Evolutionary conservation across 2,797 vertebrate genomes (phyloP), one percentile per base, ranked within the genome.

Genomic region (Crypturellus tataupa): DNA sequence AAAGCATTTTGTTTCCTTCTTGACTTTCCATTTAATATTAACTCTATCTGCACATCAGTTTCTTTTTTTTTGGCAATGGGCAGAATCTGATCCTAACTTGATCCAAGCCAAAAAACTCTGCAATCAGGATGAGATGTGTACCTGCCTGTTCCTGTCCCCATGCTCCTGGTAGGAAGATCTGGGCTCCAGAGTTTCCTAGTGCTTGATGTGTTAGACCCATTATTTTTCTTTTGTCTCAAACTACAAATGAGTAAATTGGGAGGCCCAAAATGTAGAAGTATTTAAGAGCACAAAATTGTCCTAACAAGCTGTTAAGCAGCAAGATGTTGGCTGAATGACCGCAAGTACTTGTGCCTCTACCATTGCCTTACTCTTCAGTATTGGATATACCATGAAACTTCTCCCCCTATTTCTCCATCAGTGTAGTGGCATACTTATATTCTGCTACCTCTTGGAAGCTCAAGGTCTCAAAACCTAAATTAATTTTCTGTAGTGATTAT

Each of bases 21-120:
- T 89, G 64, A 44, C 70, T 92, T 93, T 87, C 68, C 58, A 21
- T 93, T 95, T 90, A 95, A 79, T 92, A 94, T 95, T 92, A 92
- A 90, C 92, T 91, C 49, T 87, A 42, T 79, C 59, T 87, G 11
- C 67, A 11, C 62, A 80, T 21, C 31, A 27, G 37, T 80, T 85
- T 93, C 16, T 82, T 60, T 87, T 60, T 87, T 87, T 76, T 78
- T 35, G 40, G 24, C 37, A 29, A 7, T 46, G 44, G n/a, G 24
- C 44, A 80, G 56, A 87, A 46, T 79, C 16, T 67, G 49, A 94
- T 91, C 84, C 56, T 85, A 37, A 37, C 73, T 89, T 20, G 13
- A 13, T 88, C 70, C 39, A 49, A 89, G 42, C 64, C 20, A 44
- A 90, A 44, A 72, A 12, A 1, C 16, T 87, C 16, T 87, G 27